These are phyloP conservation scores for Girardinichthys multiradiatus DNA, from an alignment of 2,113 vertebrate genomes.

Conservation along the genomic window DNA sequence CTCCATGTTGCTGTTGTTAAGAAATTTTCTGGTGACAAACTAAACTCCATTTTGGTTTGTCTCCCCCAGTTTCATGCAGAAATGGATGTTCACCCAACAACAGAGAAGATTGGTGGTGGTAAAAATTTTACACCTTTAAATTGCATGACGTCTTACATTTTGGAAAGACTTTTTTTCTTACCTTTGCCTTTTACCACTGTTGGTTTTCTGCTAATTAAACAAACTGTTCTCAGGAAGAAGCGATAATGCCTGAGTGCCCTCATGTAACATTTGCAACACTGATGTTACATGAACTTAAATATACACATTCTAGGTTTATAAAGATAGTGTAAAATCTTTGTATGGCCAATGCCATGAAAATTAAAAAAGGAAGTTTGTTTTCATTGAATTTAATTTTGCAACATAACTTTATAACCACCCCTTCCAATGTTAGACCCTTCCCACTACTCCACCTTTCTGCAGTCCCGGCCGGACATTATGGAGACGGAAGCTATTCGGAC, in stretches of 20 bases:
- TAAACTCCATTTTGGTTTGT: neutral
- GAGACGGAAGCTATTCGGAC: conserved; percentile 81
- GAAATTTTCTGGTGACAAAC: neutral
- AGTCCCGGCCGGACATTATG: conserved; percentile 82
- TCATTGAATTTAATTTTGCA: neutral
- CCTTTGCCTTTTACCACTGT: neutral
- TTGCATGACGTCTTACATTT: neutral
- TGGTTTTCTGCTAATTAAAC: neutral
- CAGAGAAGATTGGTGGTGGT: conserved; percentile 52
- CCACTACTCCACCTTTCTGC: conserved; percentile 83
- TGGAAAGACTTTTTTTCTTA: neutral
- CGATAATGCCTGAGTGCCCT: too few relatives aligned
- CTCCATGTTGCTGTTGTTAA: neutral
- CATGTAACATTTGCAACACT: neutral
- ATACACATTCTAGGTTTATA: too few relatives aligned
- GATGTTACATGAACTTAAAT: too few relatives aligned
- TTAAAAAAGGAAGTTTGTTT: neutral
- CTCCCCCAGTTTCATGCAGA: conserved; percentile 83
- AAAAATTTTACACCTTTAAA: conserved; percentile 17
- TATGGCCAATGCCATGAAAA: neutral
- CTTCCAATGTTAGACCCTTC: conserved; percentile 69
- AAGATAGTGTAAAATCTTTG: neutral
- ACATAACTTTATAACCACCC: neutral
- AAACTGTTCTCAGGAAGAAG: neutral
- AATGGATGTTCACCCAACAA: conserved; percentile 62